Evolutionary conservation across 1,140 invertebrate species (phyloP), one percentile per base, ranked within the genome.

Genomic region (Brachystomella parvula): DNA sequence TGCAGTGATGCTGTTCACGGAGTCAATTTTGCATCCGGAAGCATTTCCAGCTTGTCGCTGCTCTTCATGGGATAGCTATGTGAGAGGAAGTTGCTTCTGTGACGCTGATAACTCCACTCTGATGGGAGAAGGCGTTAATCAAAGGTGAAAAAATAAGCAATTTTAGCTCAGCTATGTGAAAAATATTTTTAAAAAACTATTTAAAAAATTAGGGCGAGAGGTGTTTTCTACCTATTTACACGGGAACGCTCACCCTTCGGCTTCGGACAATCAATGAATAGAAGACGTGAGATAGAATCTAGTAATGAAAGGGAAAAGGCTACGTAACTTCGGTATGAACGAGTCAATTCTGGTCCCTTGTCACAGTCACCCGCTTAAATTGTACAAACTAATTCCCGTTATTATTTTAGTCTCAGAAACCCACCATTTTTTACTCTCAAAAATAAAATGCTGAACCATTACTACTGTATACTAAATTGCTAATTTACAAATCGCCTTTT

Each of bases 91-190:
- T 31, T 60, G 58, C 24, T 15, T 31, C 30, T 60, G 58, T 30
- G 31, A 33, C 28, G 58, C 28, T 31, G 31, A 29, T 29, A 33
- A 60, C 29, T 6, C 31, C 17, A 24, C 29, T 15, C 31, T 60
- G 17, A 60, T 60, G 58, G 58, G 58, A 28, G 58, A 60, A 31
- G 31, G 6, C 9, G 30, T 60, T 28, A 29, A 17, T 60, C 28
- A 3, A 31, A 60, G 24, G 58, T 60, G n/a, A n/a, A 53, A 39
- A 9, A 39, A 39, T 39, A 19, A 39, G 6, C 35, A 39, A 39
- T 6, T 39, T 39, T 15, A 15, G 39, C 12, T 53, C 3, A 15
- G 3, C 12, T 53, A 53, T 53, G 12, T 53, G 49, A 53, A 24
- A 12, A 12, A n/a, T 44, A 44, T 12, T 44, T 44, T 44, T 9